phyloP scores from a whole-genome alignment of 2,797 vertebrate species.

The Bucorvus abyssinicus region DNA sequence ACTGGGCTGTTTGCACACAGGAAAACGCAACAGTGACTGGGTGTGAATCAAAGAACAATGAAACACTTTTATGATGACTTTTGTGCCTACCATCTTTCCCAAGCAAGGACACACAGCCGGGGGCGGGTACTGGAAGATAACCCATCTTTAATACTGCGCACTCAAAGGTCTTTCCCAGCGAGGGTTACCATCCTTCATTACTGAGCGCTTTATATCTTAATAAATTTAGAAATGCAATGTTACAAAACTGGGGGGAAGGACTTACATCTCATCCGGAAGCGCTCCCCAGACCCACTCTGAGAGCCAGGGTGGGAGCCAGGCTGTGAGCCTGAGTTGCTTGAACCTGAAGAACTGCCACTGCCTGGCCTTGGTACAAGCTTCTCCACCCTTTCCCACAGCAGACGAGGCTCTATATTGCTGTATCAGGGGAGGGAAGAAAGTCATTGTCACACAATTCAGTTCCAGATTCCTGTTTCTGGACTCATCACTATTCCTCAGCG shows the following conservation, averaged over 20 bases:
- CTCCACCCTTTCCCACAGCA: conserved; percentile 94
- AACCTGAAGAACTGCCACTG: conserved; percentile 92
- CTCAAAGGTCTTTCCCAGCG: background rate
- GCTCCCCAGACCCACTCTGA: conserved; percentile 90
- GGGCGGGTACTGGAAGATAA: background rate
- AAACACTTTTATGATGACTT: rapidly evolving
- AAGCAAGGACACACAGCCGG: background rate
- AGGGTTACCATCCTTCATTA: background rate
- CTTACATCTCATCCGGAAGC: conserved; percentile 92
- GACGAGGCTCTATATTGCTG: conserved; percentile 87
- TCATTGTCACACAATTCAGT: background rate
- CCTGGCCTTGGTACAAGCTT: conserved; percentile 87
- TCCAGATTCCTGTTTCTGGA: background rate
- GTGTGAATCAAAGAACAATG: background rate
- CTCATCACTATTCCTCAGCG: background rate
- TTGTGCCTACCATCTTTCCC: background rate
- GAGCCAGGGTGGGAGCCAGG: conserved; percentile 85
- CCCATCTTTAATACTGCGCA: background rate
- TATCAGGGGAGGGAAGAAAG: background rate
- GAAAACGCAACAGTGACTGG: background rate
- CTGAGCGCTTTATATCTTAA: background rate
- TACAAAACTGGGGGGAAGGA: background rate
- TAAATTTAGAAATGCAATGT: background rate
- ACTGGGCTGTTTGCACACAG: background rate
- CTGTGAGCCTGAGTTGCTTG: conserved; percentile 93